Conservation (phyloP, 1,140 invertebrate genomes). For the Cotesia vestalis region DNA sequence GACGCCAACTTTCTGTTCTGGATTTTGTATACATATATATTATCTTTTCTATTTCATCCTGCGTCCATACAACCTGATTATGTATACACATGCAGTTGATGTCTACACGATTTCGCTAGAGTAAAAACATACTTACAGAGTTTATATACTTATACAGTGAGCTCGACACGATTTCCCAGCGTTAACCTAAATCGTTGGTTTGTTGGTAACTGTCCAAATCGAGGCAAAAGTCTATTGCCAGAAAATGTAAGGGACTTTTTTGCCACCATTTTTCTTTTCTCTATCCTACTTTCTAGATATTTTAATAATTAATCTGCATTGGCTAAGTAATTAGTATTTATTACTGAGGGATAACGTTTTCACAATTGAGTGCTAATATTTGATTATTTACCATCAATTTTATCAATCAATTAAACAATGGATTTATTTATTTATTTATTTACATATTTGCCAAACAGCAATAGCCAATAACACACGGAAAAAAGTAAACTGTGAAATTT, state of each 20-base stretch:
- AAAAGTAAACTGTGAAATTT: too few relatives aligned
- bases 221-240: constrained; percentile 43
- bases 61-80: too few relatives aligned
- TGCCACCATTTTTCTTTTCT: neutral
- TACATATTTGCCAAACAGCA: too few relatives aligned
- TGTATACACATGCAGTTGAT: neutral
- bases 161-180: constrained; percentile 38
- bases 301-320: neutral
- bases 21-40: neutral
- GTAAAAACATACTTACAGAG: neutral
- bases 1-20: neutral
- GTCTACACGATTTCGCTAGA: neutral
- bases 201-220: constrained; percentile 56
- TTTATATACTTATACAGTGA: constrained; percentile 13
- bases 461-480: too few relatives aligned
- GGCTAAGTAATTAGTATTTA: neutral
- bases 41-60: too few relatives aligned
- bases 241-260: constrained; percentile 38
- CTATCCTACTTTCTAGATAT: neutral
- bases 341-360: too few relatives aligned
- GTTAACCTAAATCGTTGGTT: constrained; percentile 56
- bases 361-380: too few relatives aligned
- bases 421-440: too few relatives aligned
- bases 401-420: too few relatives aligned
- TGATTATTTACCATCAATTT: too few relatives aligned